Evolutionary conservation across 2,113 vertebrate species (phyloP).

Genomic region (Furnarius figulus): DNA sequence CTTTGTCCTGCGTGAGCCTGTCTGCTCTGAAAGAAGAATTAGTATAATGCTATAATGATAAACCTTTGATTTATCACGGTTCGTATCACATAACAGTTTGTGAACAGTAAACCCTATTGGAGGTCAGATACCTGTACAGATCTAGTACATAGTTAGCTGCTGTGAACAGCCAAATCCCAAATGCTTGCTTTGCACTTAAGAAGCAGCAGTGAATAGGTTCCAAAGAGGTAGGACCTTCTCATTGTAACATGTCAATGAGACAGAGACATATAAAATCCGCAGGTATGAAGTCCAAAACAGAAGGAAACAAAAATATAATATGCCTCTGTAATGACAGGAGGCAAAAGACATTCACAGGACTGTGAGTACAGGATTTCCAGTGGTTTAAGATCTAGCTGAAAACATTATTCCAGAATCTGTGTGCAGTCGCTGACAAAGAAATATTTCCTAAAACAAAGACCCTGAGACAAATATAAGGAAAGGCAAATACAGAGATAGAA

Average conservation of each 20-base stretch:
- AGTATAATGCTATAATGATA: background rate
- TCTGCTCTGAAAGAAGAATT: background rate
- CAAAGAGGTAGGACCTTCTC: background rate
- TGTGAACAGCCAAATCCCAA: background rate
- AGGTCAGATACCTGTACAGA: background rate
- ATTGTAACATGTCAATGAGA: background rate
- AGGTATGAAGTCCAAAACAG: background rate
- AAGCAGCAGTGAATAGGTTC: background rate
- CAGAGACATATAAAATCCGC: background rate
- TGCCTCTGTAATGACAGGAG: background rate
- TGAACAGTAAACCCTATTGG: background rate
- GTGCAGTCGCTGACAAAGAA: background rate
- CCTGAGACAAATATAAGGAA: background rate
- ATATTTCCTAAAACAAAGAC: background rate
- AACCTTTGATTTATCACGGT: background rate
- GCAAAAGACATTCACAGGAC: background rate
- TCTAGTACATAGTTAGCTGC: background rate
- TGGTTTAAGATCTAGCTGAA: background rate
- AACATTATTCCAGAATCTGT: background rate
- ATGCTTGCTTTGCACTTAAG: background rate
- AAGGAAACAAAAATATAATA: background rate
- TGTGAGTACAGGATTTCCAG: background rate
- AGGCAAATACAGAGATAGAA: background rate
- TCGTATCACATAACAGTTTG: background rate
- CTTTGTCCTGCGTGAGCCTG: background rate